Conservation (phyloP, 2,797 vertebrate genomes). For the Xenops minutus region DNA sequence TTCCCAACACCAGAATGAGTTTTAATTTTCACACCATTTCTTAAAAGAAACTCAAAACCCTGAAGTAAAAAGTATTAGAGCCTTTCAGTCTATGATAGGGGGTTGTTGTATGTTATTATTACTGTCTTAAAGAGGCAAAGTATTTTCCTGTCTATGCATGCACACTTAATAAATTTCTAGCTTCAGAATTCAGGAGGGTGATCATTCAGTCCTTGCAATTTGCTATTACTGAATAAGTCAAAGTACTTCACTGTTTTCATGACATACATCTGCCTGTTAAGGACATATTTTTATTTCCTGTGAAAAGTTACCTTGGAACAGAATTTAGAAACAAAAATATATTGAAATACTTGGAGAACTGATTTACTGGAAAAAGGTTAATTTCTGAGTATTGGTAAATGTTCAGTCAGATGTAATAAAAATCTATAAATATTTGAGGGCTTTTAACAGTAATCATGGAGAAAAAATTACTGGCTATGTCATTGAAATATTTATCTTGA, state of each 20-base stretch:
- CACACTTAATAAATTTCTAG: not conserved
- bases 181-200: not conserved
- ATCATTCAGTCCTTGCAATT: not conserved
- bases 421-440: not conserved
- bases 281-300: not conserved
- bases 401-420: not conserved
- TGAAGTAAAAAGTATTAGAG: not conserved
- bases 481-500: not conserved
- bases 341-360: not conserved
- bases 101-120: not conserved
- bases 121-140: not conserved
- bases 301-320: not conserved
- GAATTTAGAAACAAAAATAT: not conserved
- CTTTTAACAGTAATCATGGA: not conserved
- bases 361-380: not conserved
- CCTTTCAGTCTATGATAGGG: not conserved
- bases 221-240: not conserved
- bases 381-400: not conserved
- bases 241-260: not conserved
- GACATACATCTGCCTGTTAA: not conserved
- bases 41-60: not conserved
- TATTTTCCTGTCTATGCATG: not conserved
- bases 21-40: not conserved
- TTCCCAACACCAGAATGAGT: not conserved
- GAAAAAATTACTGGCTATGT: not conserved